Conservation (phyloP, 2,113 vertebrate species). For the Gallinago paraguaiae region DNA sequence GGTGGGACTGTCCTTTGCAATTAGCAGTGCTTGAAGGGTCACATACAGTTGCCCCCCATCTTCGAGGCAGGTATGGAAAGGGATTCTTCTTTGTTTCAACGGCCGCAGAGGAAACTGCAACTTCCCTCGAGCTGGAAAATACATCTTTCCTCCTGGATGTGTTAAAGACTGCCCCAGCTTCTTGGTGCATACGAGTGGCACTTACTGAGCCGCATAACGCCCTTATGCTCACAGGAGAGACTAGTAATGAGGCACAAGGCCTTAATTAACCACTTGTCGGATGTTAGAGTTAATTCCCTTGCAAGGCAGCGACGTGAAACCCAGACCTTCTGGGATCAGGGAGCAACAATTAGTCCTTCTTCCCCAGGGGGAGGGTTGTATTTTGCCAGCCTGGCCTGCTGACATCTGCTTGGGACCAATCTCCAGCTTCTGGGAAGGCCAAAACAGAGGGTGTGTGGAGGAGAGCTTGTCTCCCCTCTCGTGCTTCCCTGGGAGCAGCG, state of each 20-base stretch:
- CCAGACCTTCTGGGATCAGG: neutral
- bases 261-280: neutral
- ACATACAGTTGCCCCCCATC: neutral
- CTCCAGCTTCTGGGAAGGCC: neutral
- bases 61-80: neutral
- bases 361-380: neutral
- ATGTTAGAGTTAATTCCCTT: neutral
- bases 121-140: neutral
- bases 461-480: neutral
- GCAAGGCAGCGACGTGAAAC: neutral
- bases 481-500: neutral
- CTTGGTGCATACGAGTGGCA: neutral
- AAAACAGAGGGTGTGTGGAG: neutral
- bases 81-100: neutral
- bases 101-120: neutral
- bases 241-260: neutral
- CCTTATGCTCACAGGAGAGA: neutral
- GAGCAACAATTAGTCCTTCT: neutral
- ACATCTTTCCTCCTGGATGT: neutral
- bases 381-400: neutral
- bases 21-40: neutral
- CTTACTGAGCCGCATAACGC: neutral
- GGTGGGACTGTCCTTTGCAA: neutral
- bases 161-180: neutral
- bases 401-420: neutral